Base-by-base conservation (phyloP, 1,140 invertebrate species). In the Neodiprion fabricii region DNA sequence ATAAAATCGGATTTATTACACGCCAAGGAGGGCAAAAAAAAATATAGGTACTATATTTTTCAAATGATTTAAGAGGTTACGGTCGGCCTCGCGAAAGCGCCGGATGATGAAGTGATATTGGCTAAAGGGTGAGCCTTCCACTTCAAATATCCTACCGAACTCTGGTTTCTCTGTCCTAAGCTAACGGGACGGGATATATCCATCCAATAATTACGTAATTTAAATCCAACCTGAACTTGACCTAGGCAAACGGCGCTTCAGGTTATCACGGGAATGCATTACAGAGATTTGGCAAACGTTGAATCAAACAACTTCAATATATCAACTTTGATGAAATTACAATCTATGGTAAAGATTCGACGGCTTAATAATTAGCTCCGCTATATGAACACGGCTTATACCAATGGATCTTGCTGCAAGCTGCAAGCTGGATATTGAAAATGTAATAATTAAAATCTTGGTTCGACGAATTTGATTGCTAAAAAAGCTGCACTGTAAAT, bases 81-180 rank as follows among this genome's bases (percentile, higher is more conserved):
- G 53, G 53, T 61, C n/a, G 4, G 53, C 53, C n/a, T 61, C n/a
- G n/a, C 9, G 53, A 61, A 61, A 61, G 8, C 53, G 53, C 11
- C 53, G 11, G 53, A 61, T 61, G 53, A 61, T 61, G 53, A 61
- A 61, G 53, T 61, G 53, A 61, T 61, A 61, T 61, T 61, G 53
- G 53, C 53, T 61, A 61, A 61, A 61, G 53, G 53, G 11, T 61
- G 53, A 9, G 4, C 53, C 53, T 17, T 61, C 53, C 53, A 61
- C n/a, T 61, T 61, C 53, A 61, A 61, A 9, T 61, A 61, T 17
- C 53, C n/a, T 61, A 61, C 53, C 5, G n/a, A 61, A 61, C n/a
- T 61, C n/a, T 61, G 11, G 53, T 61, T 61, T 61, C 53, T 14
- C 53, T 4, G n/a, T 61, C 53, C n/a, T 17, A 17, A 61, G 53